Conservation (phyloP, 2,797 vertebrate species). For the Triplophysa bombifrons region DNA sequence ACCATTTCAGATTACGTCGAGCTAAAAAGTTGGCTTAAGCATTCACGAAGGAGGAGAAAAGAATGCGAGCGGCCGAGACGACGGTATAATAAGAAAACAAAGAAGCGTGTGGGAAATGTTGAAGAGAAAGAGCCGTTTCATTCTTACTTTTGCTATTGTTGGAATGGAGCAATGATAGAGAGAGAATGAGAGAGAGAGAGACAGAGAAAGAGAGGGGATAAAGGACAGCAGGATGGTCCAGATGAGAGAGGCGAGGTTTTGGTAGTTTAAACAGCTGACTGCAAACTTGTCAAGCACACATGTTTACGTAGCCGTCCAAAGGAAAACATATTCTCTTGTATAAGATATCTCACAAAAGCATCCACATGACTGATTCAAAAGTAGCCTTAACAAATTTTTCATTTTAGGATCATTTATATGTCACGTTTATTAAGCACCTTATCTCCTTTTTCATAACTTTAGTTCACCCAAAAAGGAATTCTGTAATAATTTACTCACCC, state of each 20-base stretch:
- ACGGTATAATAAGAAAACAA: slow-evolving; percentile 13
- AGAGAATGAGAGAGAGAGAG: not conserved
- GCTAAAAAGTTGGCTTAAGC: slow-evolving; percentile 76
- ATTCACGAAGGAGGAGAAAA: slow-evolving; percentile 60
- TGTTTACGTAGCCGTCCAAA: not conserved
- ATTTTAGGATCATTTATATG: too few species aligned
- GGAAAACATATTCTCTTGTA: not conserved
- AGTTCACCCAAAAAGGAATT: too few species aligned
- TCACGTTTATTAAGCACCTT: too few species aligned
- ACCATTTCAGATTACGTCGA: slow-evolving; percentile 81
- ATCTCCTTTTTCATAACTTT: too few species aligned
- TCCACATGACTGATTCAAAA: too few species aligned
- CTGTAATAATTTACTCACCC: too few species aligned
- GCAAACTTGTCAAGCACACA: slow-evolving; percentile 29
- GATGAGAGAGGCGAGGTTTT: not conserved
- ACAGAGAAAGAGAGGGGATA: not conserved
- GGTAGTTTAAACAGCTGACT: slow-evolving; percentile 67
- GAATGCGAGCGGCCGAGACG: slow-evolving; percentile 10
- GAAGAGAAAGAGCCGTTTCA: slow-evolving; percentile 13
- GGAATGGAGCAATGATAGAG: not conserved
- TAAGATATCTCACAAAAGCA: not conserved
- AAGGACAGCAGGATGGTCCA: not conserved
- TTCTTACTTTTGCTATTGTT: slow-evolving; percentile 15
- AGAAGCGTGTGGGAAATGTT: slow-evolving; percentile 68
- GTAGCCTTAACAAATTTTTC: too few species aligned